Evolutionary conservation across 2,113 vertebrate species (phyloP).

Genomic region (Antechinus stuartii): DNA sequence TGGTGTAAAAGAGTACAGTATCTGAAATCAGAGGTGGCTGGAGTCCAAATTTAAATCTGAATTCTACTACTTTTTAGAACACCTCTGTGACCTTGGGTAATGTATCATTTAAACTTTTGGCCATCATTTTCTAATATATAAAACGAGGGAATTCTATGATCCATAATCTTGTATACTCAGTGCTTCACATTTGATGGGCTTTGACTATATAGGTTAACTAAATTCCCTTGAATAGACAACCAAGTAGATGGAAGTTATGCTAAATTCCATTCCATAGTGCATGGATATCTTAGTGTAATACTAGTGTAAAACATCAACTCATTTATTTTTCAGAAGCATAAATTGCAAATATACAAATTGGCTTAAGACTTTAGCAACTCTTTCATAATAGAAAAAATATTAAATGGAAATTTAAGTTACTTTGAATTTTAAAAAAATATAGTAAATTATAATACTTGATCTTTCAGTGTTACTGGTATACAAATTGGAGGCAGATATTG

Average conservation of each 20-base stretch:
- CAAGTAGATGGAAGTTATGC: not conserved
- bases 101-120: not conserved
- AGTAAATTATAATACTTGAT: slow-evolving; percentile 26
- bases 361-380: not conserved
- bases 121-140: not conserved
- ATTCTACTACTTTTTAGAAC: not conserved
- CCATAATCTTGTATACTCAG: not conserved
- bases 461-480: slow-evolving; percentile 2
- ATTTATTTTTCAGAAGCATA: not conserved
- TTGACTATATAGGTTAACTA: not conserved
- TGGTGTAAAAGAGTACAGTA: not conserved
- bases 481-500: slow-evolving; percentile 5
- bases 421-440: not conserved
- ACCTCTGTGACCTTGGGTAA: not conserved
- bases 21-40: not conserved
- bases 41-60: not conserved
- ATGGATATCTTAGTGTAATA: not conserved
- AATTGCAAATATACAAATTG: not conserved
- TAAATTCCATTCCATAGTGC: not conserved
- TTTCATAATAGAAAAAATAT: slow-evolving; percentile 26
- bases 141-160: not conserved
- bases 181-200: not conserved
- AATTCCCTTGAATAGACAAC: not conserved
- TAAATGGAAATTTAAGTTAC: slow-evolving; percentile 20
- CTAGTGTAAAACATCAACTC: not conserved